Percentiles rank a stretch among this genome's conserved stretches.
Evolutionary conservation across 2,888 invertebrate species (phyloP).

Genomic region (Troglohyphantes excavatus): DNA sequence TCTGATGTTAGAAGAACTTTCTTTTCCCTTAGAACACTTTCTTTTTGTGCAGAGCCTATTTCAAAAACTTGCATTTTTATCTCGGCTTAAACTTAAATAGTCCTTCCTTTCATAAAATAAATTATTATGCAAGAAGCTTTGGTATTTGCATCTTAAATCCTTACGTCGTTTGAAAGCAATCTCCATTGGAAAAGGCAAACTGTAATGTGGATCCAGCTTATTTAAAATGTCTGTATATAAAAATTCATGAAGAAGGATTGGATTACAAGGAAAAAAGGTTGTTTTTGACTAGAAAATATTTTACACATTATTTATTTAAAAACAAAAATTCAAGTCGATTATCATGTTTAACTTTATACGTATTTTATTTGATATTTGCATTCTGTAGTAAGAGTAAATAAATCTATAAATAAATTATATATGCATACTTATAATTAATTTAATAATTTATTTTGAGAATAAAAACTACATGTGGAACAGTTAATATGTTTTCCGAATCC

Average conservation of each 20-base stretch:
- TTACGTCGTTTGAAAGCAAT: background rate
- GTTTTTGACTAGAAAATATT: too few species aligned
- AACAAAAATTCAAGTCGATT: too few species aligned
- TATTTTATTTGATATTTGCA: too few species aligned
- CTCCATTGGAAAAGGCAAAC: background rate
- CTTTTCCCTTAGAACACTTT: background rate
- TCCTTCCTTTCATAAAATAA: background rate
- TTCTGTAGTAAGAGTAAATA: too few species aligned
- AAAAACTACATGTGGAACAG: too few species aligned
- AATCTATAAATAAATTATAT: too few species aligned
- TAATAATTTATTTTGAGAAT: too few species aligned
- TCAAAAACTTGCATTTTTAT: background rate
- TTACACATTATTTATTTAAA: too few species aligned
- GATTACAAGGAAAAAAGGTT: too few species aligned
- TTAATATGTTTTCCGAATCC: too few species aligned
- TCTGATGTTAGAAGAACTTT: conserved; percentile 12
- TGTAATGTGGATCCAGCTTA: background rate
- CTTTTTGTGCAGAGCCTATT: background rate
- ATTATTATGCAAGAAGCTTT: background rate
- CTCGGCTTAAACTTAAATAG: background rate
- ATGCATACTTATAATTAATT: too few species aligned
- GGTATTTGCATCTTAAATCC: background rate
- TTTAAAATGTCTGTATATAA: background rate
- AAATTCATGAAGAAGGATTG: background rate
- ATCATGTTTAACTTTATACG: too few species aligned